Evolutionary conservation across 2,113 vertebrate genomes (phyloP), one percentile per base, ranked within the genome.

Genomic region (Lophochroa leadbeateri): DNA sequence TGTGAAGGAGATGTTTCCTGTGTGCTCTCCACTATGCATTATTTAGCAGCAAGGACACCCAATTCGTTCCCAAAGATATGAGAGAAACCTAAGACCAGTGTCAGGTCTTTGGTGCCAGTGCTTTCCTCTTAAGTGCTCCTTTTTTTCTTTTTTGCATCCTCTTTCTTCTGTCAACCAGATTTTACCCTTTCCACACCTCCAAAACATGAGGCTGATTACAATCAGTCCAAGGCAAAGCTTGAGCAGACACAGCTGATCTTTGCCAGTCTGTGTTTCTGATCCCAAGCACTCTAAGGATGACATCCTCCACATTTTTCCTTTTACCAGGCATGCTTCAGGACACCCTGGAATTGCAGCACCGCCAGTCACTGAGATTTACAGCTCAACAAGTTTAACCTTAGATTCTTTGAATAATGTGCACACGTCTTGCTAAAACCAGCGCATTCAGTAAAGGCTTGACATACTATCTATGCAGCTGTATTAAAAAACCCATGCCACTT

Each of bases 361-460:
- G 37, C 52, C 3, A 2, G 21, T 39, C 27, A 2, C 81, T 9
- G 70, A 92, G 83, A 91, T 86, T 91, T 93, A 82, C 92, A 91
- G 86, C 94, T 93, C 80, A 91, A 65, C 83, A 89, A 69, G 41
- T 74, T 96, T 61, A 94, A 92, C 94, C 86, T 91, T 61, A 89
- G 37, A 91, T 86, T 91, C 86, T 90, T 67, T 85, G 86, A 92
- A 88, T 89, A 88, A 94, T 2, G 0, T 39, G 46, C 47, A 41
- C 83, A 53, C 44, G 0, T 93, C 86, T 58, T 87, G 81, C 94
- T 96, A 94, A 89, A 96, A 92, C 17, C 7, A 21, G 83, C 53
- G 37, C 88, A 65, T 91, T 94, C 83, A 72, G 52, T 53, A 81
- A 70, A 89, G 69, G 69, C 83, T 91, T 85, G 78, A n/a, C 37